Base-by-base conservation (phyloP, 2,797 vertebrate species). In the Gymnoscopelus braueri region DNA sequence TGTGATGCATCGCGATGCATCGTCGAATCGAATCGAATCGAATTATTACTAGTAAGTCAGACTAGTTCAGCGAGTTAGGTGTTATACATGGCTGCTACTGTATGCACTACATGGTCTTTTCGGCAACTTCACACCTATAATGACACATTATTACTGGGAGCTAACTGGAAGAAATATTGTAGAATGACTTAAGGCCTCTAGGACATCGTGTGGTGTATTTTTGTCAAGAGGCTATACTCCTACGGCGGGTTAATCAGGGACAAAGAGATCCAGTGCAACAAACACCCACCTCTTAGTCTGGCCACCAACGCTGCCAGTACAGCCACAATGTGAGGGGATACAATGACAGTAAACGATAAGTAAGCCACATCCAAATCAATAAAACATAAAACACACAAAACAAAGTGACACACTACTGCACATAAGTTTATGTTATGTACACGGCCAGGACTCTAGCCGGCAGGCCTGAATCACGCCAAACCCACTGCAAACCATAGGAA, bases 211-310 rank as follows among this genome's bases (percentile, higher is more conserved):
- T 47, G 39, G 23, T 60, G 51, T n/a, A 4, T 65, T 7, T 69
- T 10, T 50, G 50, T 29, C 35, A 50, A 8, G 47, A 8, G 12
- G 47, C 12, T 8, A 12, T 48, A 12, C 47, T 48, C 47, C 3
- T 48, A 29, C 47, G 2, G 12, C 13, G 59, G 19, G 57, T 48
- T 44, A n/a, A 56, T 32, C 53, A 54, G 2, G 59, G 57, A 55
- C 44, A 63, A 55, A 71, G 15, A 63, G 49, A 10, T 44, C 39
- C 39, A 56, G 55, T 67, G 39, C 6, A 60, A 59, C 52, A 49
- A 47, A 59, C 80, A 93, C 88, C 93, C 90, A 95, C 90, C 92
- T 94, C 88, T 94, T 70, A 91, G 70, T 76, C 89, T 94, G 71
- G 87, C 88, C 78, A 91, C 87, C 88, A 91, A 79, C 59, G 87